Evolutionary conservation across 2,113 vertebrate genomes (phyloP).

Genomic region (Myocastor coypus): DNA sequence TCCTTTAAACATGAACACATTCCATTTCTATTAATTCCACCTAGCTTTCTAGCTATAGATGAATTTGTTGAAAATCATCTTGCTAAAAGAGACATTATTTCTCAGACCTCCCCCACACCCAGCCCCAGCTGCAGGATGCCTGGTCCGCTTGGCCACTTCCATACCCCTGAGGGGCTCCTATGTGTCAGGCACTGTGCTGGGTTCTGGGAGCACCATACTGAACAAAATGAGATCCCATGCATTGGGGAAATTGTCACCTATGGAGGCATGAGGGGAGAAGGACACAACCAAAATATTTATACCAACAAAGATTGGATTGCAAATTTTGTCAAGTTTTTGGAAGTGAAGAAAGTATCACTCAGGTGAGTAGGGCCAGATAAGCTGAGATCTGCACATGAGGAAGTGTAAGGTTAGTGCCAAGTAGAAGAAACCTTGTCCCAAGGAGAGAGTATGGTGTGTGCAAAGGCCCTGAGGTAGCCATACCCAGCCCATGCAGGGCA

Average conservation of each 20-base stretch:
- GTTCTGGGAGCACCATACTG: no score
- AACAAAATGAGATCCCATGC: not conserved
- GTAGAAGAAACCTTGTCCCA: not conserved
- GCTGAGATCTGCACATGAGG: not conserved
- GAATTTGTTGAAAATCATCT: not conserved
- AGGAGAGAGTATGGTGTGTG: not conserved
- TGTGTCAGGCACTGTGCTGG: not conserved
- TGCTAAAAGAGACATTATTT: not conserved
- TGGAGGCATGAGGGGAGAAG: not conserved
- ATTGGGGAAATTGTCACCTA: not conserved
- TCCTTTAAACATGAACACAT: constrained; percentile 18
- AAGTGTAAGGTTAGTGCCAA: not conserved
- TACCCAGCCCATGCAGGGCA: not conserved
- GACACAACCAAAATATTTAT: not conserved
- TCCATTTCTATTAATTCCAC: not conserved
- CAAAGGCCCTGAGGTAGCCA: not conserved
- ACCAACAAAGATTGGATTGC: not conserved
- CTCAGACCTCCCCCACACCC: not conserved
- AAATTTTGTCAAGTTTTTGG: not conserved
- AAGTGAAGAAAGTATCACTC: not conserved
- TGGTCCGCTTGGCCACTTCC: not conserved
- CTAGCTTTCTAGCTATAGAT: not conserved
- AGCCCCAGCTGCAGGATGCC: not conserved
- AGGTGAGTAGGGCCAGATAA: not conserved
- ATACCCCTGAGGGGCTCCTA: not conserved